A percentile compares a stretch with the other conserved stretches of the same genome.
Evolutionary conservation across 1,140 invertebrate genomes (phyloP).

Genomic region (Drosophila willistoni): DNA sequence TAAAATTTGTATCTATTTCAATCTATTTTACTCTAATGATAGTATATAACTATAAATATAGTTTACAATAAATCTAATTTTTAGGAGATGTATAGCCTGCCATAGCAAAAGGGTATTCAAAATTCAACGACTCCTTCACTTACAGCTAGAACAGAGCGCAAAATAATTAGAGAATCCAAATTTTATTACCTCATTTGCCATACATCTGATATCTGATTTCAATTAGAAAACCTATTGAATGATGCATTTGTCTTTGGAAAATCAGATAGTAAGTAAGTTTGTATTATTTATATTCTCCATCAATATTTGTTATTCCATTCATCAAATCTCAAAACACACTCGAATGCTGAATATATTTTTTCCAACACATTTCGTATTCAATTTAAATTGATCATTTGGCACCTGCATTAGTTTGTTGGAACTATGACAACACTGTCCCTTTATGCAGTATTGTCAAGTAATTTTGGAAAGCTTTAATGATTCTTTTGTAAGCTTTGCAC

Average conservation of each 20-base stretch:
- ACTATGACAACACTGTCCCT: not conserved
- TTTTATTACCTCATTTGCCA: not conserved
- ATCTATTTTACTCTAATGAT: too few species aligned
- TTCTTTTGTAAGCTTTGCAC: slow-evolving; percentile 4
- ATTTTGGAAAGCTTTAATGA: not conserved
- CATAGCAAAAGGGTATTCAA: too few species aligned
- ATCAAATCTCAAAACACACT: not conserved
- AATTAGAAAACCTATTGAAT: slow-evolving; percentile 1
- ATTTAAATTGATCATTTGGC: slow-evolving; percentile 5
- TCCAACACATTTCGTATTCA: not conserved
- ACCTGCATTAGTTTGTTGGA: not conserved
- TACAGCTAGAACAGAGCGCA: not conserved
- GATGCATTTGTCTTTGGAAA: not conserved
- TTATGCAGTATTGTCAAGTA: not conserved
- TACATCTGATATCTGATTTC: not conserved
- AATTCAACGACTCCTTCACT: too few species aligned
- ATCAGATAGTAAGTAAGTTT: not conserved
- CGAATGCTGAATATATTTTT: not conserved
- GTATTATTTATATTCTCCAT: not conserved
- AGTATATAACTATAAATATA: too few species aligned
- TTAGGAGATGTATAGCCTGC: too few species aligned
- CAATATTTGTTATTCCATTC: not conserved
- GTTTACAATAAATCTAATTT: too few species aligned
- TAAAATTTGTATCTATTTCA: too few species aligned
- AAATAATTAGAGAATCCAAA: slow-evolving; percentile 23